phyloP scores from a whole-genome alignment of 92 coral and sea anemone species.

The Porites lobata region DNA sequence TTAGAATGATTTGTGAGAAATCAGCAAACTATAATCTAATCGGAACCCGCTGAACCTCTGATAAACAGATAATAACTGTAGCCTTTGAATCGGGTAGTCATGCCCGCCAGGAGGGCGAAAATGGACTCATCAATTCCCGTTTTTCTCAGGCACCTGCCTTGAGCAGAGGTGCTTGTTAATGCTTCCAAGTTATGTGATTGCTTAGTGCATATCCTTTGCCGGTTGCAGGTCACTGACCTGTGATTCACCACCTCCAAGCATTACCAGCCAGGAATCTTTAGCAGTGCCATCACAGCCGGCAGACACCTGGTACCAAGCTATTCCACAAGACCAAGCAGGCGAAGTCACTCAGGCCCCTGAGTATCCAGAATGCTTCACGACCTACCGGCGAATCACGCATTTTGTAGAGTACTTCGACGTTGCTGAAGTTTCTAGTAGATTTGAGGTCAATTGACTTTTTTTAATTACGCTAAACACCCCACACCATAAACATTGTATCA shows the following conservation, averaged over 20 bases:
- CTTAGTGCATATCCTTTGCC: not conserved
- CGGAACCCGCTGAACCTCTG: too few relatives aligned
- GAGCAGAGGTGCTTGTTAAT: too few relatives aligned
- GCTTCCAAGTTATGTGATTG: too few relatives aligned
- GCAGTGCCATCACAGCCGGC: conserved; percentile 30
- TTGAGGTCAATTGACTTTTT: not conserved
- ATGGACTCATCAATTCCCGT: too few relatives aligned
- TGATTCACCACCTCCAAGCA: conserved; percentile 51
- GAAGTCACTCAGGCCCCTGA: conserved; percentile 26
- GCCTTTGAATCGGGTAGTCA: too few relatives aligned
- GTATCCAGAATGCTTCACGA: conserved; percentile 38
- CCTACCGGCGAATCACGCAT: conserved; percentile 28
- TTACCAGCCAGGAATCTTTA: conserved; percentile 50
- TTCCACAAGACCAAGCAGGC: conserved; percentile 59
- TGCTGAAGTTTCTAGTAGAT: not conserved
- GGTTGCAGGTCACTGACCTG: conserved; percentile 16
- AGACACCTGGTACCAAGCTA: conserved; percentile 68
- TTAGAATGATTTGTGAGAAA: too few relatives aligned
- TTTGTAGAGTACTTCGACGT: not conserved
- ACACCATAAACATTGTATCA: not conserved
- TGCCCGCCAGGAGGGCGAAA: too few relatives aligned
- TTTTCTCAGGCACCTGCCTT: too few relatives aligned
- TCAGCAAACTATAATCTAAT: too few relatives aligned
- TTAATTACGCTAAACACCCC: not conserved
- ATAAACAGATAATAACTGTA: too few relatives aligned